A percentile compares a stretch with the other conserved stretches of the same genome.
These are phyloP conservation scores for Orthonyx spaldingii DNA, from an alignment of 2,113 vertebrate genomes.

Conservation along the genomic window DNA sequence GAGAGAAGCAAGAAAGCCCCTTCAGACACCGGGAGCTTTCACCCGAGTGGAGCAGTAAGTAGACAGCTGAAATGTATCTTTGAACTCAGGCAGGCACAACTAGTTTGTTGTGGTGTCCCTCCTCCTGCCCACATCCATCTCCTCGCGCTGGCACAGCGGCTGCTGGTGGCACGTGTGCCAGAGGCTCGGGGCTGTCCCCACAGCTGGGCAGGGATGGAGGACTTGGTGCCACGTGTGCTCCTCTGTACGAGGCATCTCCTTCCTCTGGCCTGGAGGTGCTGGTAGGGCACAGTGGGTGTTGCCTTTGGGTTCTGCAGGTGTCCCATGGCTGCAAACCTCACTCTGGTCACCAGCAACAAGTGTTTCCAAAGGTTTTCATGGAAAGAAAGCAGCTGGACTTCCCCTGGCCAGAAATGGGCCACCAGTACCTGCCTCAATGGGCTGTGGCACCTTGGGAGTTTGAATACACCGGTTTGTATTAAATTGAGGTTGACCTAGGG, in stretches of 20 bases:
- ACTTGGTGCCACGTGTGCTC: not conserved
- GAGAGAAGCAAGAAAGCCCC: constrained; percentile 55
- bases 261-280: not conserved
- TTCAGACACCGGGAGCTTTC: constrained; percentile 28
- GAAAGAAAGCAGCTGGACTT: not conserved
- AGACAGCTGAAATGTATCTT: constrained; percentile 60
- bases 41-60: constrained; percentile 37
- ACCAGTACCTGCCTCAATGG: not conserved
- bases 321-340: not conserved
- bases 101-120: not conserved
- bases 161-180: accelerated
- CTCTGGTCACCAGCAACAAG: not conserved
- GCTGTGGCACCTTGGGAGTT: not conserved
- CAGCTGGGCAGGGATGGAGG: accelerated
- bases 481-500: not conserved
- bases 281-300: not conserved
- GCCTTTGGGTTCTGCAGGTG: not conserved
- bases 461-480: not conserved
- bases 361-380: accelerated
- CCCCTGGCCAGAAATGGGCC: not conserved
- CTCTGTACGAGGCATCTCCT: accelerated
- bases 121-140: not conserved
- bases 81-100: not conserved
- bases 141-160: accelerated
- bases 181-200: accelerated